Evolutionary conservation across 2,888 invertebrate species (phyloP).

Genomic region (Morpho helenor): DNA sequence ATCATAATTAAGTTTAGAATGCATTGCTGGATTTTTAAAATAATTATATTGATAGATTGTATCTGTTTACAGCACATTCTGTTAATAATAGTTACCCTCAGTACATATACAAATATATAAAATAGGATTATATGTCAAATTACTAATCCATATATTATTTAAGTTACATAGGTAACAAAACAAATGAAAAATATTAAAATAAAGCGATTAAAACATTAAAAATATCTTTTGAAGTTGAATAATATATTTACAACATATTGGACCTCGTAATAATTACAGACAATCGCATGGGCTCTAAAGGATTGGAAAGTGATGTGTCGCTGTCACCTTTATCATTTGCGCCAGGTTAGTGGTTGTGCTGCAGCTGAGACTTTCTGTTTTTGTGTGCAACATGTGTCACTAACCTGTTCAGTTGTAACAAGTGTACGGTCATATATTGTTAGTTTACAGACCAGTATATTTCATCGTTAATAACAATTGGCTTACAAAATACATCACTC

Average conservation of each 20-base stretch:
- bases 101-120: too few species aligned
- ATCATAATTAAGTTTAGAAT: too few species aligned
- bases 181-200: neutral
- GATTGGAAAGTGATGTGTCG: slow-evolving; percentile 75
- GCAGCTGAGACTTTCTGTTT: slow-evolving; percentile 65
- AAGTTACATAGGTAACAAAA: too few species aligned
- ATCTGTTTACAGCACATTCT: too few species aligned
- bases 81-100: too few species aligned
- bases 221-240: neutral
- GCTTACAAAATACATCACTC: slow-evolving; percentile 27
- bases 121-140: too few species aligned
- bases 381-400: slow-evolving; percentile 74
- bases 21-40: too few species aligned
- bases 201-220: neutral
- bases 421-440: slow-evolving; percentile 13
- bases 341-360: slow-evolving; percentile 77
- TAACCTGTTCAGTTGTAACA: slow-evolving; percentile 51
- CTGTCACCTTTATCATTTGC: slow-evolving; percentile 76
- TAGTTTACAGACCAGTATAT: slow-evolving; percentile 26
- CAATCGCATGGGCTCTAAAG: slow-evolving; percentile 76
- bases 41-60: too few species aligned
- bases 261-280: slow-evolving; percentile 70
- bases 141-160: too few species aligned
- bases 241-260: slow-evolving; percentile 4
- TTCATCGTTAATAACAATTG: slow-evolving; percentile 46